phyloP scores from a whole-genome alignment of 2,113 vertebrate species.

The Paracanthobrama guichenoti region DNA sequence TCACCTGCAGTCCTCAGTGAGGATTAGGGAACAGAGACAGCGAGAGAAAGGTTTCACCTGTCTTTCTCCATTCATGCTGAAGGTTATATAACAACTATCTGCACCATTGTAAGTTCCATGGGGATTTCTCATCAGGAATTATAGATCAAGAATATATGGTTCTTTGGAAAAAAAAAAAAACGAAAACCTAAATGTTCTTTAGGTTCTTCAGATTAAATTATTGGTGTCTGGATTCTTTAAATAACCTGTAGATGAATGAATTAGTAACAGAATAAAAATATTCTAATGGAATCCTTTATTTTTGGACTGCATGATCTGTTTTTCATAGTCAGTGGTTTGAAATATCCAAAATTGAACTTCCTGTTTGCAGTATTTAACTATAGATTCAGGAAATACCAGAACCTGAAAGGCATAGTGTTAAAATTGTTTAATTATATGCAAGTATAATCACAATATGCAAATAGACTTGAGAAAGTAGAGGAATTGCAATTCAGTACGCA shows the following conservation, averaged over 20 bases:
- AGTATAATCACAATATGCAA: not conserved
- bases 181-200: not conserved
- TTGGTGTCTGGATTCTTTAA: not conserved
- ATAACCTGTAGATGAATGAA: not conserved
- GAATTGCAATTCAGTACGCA: not conserved
- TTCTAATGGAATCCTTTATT: not conserved
- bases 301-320: not conserved
- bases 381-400: not conserved
- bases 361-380: not conserved
- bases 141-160: no score
- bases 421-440: not conserved
- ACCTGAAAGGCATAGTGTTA: not conserved
- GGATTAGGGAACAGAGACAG: constrained; percentile 39
- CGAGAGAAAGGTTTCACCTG: constrained; percentile 47
- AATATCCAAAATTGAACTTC: not conserved
- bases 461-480: not conserved
- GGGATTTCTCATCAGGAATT: not conserved
- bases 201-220: not conserved
- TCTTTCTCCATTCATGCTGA: constrained; percentile 26
- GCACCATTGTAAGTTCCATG: not conserved
- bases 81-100: constrained; percentile 34
- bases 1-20: constrained; percentile 47
- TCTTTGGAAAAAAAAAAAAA: not conserved
- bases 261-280: not conserved
- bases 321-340: not conserved